Conservation (phyloP, 2,113 vertebrate species). For the Prietella phreatophila region DNA sequence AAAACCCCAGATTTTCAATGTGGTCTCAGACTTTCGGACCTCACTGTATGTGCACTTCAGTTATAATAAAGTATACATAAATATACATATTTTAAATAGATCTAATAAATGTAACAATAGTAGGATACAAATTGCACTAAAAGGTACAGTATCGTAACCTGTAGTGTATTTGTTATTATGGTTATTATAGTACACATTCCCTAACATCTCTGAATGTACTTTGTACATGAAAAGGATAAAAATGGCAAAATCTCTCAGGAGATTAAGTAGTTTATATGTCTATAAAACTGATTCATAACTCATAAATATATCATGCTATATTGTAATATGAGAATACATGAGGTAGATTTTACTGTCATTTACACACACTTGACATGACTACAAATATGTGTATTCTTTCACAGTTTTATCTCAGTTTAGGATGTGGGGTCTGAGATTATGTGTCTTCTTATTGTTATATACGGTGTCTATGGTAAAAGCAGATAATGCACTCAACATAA, state of each 20-base stretch:
- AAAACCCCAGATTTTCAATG: background rate
- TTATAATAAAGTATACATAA: background rate
- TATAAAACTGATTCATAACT: background rate
- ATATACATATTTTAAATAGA: background rate
- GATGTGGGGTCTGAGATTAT: background rate
- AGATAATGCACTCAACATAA: background rate
- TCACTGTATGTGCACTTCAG: background rate
- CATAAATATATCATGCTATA: background rate
- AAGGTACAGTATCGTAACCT: background rate
- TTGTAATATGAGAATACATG: background rate
- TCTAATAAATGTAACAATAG: background rate
- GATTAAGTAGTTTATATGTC: background rate
- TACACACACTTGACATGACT: background rate
- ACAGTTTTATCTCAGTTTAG: background rate
- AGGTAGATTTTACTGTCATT: background rate
- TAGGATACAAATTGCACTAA: background rate
- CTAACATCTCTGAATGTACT: background rate
- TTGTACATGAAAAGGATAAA: background rate
- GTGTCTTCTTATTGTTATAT: background rate
- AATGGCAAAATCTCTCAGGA: background rate
- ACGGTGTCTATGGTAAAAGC: background rate
- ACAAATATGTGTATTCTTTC: background rate
- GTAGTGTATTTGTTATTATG: background rate
- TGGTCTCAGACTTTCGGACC: background rate
- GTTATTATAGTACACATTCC: background rate